phyloP scores from a whole-genome alignment of 2,888 invertebrate species.

The Hemaris fuciformis region DNA sequence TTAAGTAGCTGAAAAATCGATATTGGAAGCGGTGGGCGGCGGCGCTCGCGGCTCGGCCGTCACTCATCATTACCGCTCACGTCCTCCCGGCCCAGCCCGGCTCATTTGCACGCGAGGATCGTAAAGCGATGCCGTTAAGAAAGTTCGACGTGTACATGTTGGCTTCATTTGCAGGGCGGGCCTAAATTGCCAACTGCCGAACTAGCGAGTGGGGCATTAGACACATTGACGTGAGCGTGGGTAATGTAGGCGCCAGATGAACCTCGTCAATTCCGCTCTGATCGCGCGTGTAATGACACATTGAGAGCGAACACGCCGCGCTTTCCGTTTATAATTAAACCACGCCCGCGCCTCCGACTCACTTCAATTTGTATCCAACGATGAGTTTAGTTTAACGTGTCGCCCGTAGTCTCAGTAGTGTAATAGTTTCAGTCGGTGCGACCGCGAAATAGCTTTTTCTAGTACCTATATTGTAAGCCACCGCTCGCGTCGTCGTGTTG shows the following conservation, averaged over 20 bases:
- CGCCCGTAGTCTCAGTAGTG: not conserved
- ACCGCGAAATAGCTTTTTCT: no score
- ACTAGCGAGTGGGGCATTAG: not conserved
- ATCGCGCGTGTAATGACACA: constrained; percentile 7
- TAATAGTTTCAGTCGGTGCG: no score
- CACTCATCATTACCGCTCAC: not conserved
- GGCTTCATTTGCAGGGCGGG: not conserved
- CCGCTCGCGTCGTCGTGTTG: no score
- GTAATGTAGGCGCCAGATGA: constrained; percentile 4
- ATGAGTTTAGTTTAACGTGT: not conserved
- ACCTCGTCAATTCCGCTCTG: constrained; percentile 2
- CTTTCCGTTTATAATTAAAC: constrained; percentile 10
- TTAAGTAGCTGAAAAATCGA: constrained; percentile 2
- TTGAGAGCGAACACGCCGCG: not conserved
- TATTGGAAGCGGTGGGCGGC: not conserved
- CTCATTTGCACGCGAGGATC: not conserved
- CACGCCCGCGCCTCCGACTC: not conserved
- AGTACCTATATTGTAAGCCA: no score
- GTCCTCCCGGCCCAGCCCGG: not conserved
- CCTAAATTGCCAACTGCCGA: not conserved
- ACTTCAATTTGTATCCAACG: not conserved
- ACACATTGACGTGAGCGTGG: not conserved
- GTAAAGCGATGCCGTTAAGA: not conserved
- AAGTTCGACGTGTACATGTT: not conserved
- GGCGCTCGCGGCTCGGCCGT: not conserved